Evolutionary conservation across 2,888 invertebrate species (phyloP), one percentile per base, ranked within the genome.

Genomic region (Ochropleura plecta): DNA sequence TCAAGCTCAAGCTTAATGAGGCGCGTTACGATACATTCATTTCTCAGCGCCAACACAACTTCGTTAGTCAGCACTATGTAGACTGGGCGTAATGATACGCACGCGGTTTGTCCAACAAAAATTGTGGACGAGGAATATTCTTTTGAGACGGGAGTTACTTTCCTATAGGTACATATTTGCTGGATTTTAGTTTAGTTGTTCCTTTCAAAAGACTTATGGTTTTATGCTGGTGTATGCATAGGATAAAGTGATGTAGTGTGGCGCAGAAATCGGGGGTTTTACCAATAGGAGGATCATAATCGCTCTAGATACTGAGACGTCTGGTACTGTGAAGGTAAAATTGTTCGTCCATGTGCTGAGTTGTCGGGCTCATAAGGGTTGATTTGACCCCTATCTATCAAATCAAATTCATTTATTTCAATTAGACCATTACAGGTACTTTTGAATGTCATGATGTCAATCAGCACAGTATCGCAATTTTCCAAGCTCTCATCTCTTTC

Each of bases 21-120:
- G 91, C 90, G 82, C 88, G 91, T 88, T 89, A 90, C 91, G 88
- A 91, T 92, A 92, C 91, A 92, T 92, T 91, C 90, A 90, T 93
- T 91, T 88, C 89, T 89, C 85, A 88, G 82, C 87, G 81, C 88
- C 82, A 83, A 86, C 89, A 84, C 85, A 82, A 88, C 89, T 92
- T 93, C 92, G 91, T 93, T 93, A 93, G 91, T 93, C 93, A 92
- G 92, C 93, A 90, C 89, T 91, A 91, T 90, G 89, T 88, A 88
- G 86, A 90, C 89, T 88, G 86, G 80, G 81, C 86, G 78, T 91
- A 91, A 91, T 91, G 90, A 91, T 89, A 90, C 90, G 88, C 82
- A 79, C 75, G 62, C 64, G 72, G 73, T 85, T 85, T 84, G 79
- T 82, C 86, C 72, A 75, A 76, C 72, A 65, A 83, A 74, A 73